Conservation (phyloP, 2,797 vertebrate genomes). For the Spondyliosoma cantharus region DNA sequence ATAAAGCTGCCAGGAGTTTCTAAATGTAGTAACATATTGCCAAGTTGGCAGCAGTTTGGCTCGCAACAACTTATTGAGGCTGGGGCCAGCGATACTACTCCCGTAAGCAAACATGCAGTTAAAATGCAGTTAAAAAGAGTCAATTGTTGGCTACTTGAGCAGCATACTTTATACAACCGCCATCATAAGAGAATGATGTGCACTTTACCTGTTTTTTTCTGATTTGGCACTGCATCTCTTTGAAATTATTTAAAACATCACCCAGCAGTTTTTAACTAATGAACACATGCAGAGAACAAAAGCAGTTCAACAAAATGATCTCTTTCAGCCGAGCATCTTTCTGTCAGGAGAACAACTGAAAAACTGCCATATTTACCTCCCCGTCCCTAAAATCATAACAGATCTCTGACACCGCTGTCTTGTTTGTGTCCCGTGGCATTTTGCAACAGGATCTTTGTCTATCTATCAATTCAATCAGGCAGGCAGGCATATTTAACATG, state of each 20-base stretch:
- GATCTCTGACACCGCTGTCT: neutral
- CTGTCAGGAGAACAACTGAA: neutral
- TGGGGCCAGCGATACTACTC: neutral
- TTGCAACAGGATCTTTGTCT: slow-evolving; percentile 11
- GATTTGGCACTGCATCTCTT: neutral
- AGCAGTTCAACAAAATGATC: neutral
- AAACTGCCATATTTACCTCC: slow-evolving; percentile 3
- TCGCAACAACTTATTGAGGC: slow-evolving; percentile 12
- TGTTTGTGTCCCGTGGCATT: neutral
- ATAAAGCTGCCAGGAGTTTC: slow-evolving; percentile 31
- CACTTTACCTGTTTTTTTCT: neutral
- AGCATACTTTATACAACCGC: neutral
- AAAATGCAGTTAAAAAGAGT: slow-evolving; percentile 12
- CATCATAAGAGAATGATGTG: neutral
- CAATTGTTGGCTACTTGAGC: neutral
- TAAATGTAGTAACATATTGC: slow-evolving; percentile 28
- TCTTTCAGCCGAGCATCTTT: neutral
- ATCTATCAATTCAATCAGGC: slow-evolving; percentile 2
- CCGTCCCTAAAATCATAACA: neutral
- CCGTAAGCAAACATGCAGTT: slow-evolving; percentile 19
- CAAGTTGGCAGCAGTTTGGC: slow-evolving; percentile 37
- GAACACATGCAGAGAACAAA: neutral
- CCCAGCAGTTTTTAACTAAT: neutral
- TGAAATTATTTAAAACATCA: neutral
- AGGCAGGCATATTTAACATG: neutral